These are phyloP conservation scores for Peribatodes rhomboidaria DNA, from an alignment of 2,888 invertebrate species.

Conservation along the genomic window DNA sequence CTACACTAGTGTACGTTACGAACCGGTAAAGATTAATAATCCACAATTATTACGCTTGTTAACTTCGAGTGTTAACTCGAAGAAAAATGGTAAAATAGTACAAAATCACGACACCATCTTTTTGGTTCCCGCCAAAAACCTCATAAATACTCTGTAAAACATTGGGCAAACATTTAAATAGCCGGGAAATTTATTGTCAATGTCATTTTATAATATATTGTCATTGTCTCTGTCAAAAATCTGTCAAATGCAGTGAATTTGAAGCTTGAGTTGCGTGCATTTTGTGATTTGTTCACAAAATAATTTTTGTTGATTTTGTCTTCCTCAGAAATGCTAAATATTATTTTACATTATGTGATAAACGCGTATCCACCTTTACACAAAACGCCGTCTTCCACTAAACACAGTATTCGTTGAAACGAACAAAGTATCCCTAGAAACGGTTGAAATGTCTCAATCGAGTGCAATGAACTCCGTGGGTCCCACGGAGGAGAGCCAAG, in stretches of 20 bases:
- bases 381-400: not conserved
- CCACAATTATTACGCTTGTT: too few species aligned
- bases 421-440: constrained; percentile 25
- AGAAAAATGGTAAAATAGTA: too few species aligned
- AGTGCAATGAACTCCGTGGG: constrained; percentile 64
- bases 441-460: constrained; percentile 65
- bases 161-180: too few species aligned
- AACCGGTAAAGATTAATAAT: too few species aligned
- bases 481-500: constrained; percentile 39
- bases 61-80: too few species aligned
- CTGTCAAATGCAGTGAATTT: not conserved
- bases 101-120: too few species aligned
- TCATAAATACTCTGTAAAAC: too few species aligned
- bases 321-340: constrained; percentile 11
- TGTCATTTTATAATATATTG: too few species aligned
- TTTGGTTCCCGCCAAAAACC: too few species aligned
- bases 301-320: constrained; percentile 1
- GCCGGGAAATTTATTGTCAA: too few species aligned
- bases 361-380: not conserved
- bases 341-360: constrained; percentile 5
- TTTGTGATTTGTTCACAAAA: constrained; percentile 2
- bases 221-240: not conserved
- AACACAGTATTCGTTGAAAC: not conserved
- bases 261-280: not conserved
- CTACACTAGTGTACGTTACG: too few species aligned